phyloP scores from a whole-genome alignment of 2,888 invertebrate genomes.

The Erynnis tages region DNA sequence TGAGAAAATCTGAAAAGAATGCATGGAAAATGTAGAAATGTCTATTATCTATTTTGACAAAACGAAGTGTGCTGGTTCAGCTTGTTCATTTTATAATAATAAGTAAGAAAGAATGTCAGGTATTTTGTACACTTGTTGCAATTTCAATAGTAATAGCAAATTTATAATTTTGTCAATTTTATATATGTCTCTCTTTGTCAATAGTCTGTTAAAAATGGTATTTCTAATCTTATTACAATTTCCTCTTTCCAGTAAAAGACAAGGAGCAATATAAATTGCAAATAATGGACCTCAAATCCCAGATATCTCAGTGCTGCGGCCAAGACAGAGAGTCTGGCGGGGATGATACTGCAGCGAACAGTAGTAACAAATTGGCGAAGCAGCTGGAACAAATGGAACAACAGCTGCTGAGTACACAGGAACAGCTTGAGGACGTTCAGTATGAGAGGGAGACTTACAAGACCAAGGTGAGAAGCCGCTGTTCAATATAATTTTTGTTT shows the following conservation, averaged over 20 bases:
- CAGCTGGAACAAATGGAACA: slow-evolving; percentile 80
- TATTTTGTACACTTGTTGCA: too few relatives aligned
- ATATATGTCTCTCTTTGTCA: too few relatives aligned
- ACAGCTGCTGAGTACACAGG: slow-evolving; percentile 71
- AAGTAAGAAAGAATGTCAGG: too few relatives aligned
- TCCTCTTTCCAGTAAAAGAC: slow-evolving; percentile 53
- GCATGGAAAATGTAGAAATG: too few relatives aligned
- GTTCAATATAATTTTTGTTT: neutral
- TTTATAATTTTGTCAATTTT: too few relatives aligned
- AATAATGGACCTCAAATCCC: slow-evolving; percentile 59
- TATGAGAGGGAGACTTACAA: slow-evolving; percentile 75
- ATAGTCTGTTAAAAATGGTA: too few relatives aligned
- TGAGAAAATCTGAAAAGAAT: too few relatives aligned
- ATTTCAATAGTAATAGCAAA: too few relatives aligned
- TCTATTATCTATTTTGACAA: too few relatives aligned
- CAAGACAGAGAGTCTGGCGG: slow-evolving; percentile 45
- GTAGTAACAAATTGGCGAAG: slow-evolving; percentile 47
- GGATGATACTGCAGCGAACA: slow-evolving; percentile 36
- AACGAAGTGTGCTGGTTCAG: too few relatives aligned
- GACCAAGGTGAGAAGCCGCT: slow-evolving; percentile 54
- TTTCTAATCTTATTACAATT: too few relatives aligned
- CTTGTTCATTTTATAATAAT: too few relatives aligned
- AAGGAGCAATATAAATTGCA: slow-evolving; percentile 68
- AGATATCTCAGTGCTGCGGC: slow-evolving; percentile 61
- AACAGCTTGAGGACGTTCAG: slow-evolving; percentile 74